phyloP scores from a whole-genome alignment of 2,113 vertebrate genomes.

The Pedetes capensis region DNA sequence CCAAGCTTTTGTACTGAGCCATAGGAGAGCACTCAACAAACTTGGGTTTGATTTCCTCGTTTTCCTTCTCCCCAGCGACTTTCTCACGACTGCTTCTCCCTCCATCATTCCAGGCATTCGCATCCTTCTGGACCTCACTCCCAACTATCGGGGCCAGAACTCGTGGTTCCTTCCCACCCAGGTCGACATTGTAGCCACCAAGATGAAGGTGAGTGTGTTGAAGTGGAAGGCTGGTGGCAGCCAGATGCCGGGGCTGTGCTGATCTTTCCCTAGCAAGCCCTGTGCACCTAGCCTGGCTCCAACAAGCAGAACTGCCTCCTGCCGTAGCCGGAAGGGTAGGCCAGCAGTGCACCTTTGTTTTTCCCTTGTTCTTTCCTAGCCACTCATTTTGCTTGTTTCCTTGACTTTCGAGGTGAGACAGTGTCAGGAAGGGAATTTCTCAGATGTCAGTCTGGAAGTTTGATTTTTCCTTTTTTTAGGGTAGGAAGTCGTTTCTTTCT shows the following conservation, averaged over 20 bases:
- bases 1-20: not conserved
- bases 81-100: not conserved
- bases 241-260: too few species aligned
- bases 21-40: not conserved
- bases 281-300: not conserved
- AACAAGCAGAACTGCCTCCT: accelerated
- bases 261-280: not conserved
- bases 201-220: slow-evolving; percentile 70
- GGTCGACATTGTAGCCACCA: not conserved
- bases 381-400: not conserved
- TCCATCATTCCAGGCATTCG: slow-evolving; percentile 82
- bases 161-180: slow-evolving; percentile 81
- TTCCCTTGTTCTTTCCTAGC: not conserved
- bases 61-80: not conserved
- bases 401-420: not conserved
- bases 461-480: slow-evolving; percentile 39
- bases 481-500: slow-evolving; percentile 57
- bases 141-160: slow-evolving; percentile 81
- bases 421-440: slow-evolving; percentile 33
- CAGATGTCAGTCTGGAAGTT: slow-evolving; percentile 2
- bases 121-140: slow-evolving; percentile 90
- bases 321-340: not conserved
- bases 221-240: too few species aligned
- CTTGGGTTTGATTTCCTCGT: not conserved
- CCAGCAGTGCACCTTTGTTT: not conserved